phyloP scores from a whole-genome alignment of 2,113 vertebrate species.

The Dipodomys merriami region DNA sequence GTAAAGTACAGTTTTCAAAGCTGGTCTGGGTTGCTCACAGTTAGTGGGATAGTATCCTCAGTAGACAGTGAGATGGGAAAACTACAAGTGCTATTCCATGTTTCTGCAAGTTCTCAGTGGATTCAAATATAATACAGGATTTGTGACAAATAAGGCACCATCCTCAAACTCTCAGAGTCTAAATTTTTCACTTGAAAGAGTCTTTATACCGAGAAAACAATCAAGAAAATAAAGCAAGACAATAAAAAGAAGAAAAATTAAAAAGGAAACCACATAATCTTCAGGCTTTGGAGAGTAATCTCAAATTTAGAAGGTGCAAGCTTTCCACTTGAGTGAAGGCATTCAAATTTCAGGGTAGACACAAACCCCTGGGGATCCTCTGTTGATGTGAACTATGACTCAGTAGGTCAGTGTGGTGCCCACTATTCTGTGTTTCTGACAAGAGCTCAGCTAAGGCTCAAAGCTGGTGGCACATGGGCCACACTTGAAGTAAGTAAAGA shows the following conservation, averaged over 20 bases:
- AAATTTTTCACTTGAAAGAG: not conserved
- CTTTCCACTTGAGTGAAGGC: not conserved
- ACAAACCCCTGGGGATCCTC: not conserved
- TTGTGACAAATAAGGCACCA: not conserved
- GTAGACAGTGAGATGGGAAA: conserved; percentile 62
- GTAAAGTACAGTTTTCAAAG: conserved; percentile 27
- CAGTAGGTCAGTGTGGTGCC: not conserved
- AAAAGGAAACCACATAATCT: not conserved
- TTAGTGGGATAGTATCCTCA: not conserved
- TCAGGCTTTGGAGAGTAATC: not conserved
- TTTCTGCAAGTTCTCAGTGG: not conserved
- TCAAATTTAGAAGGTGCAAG: not conserved
- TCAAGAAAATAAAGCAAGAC: too few species aligned
- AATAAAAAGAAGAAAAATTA: not conserved
- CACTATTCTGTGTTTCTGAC: not conserved
- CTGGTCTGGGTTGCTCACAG: conserved; percentile 33
- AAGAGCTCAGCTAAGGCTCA: not conserved
- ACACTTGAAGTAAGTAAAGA: not conserved
- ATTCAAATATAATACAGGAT: not conserved
- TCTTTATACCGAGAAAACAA: not conserved
- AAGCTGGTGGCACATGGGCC: not conserved
- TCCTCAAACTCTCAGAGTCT: not conserved
- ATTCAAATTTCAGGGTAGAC: not conserved
- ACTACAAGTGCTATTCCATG: not conserved
- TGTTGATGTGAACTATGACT: not conserved